Base-by-base conservation (phyloP, 2,797 vertebrate genomes). In the Tauraco hartlaubi region DNA sequence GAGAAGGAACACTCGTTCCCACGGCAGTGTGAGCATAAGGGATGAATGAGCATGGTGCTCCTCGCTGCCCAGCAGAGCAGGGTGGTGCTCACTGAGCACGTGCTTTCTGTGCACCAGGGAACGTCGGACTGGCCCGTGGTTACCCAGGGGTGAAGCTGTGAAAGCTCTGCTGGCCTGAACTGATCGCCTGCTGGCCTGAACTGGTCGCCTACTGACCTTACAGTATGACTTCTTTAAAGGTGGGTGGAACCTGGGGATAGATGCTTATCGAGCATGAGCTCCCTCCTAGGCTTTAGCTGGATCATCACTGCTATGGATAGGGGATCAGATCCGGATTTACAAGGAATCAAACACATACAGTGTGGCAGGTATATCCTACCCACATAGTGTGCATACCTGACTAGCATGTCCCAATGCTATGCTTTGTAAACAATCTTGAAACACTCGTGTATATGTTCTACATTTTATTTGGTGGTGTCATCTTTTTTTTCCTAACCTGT, bases 21-120 rank as follows among this genome's bases (percentile, higher is more conserved):
- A 28, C 3, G 23, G 35, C 37, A 28, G 29, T 4, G 33, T 15
- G 28, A n/a, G 18, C 29, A 5, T 17, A 15, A 19, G 71, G n/a
- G 4, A 5, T 4, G 5, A 39, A n/a, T 0, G 5, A 39, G 51
- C 41, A 8, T 2, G 6, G 1, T 2, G 9, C 33, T n/a, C 17
- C 16, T 44, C 4, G 23, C 49, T 73, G 43, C 37, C 52, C 68
- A 28, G 44, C 52, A 48, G 31, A 41, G 46, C 51, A 23, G 33
- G 12, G 28, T 21, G 37, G 35, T 61, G 29, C 35, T 69, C 7
- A 1, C 12, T 1, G 3, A 2, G 16, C 7, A 11, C 18, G 28
- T 20, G 26, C 9, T 33, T 18, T 20, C 61, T 33, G 31, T 37
- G 54, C 19, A 11, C 39, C 23, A 2, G 2, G 6, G 29, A 41